Percentiles rank a stretch among this genome's conserved stretches.
Evolutionary conservation across 2,888 invertebrate species (phyloP).

Genomic region (Lepidonotus clava): DNA sequence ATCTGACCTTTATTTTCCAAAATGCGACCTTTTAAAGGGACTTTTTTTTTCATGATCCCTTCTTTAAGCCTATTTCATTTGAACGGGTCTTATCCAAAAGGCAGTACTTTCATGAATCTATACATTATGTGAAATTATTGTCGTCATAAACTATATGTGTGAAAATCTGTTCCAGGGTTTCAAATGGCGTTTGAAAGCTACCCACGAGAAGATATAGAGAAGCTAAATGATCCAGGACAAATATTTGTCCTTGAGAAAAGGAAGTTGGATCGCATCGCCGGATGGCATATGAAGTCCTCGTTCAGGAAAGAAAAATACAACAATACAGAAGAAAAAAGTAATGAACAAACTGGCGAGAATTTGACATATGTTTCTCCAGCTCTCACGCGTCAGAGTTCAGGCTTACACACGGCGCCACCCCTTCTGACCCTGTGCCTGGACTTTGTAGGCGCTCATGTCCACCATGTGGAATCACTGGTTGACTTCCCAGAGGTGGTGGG

Average conservation of each 20-base stretch:
- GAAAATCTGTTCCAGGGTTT: too few relatives aligned
- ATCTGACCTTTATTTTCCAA: too few relatives aligned
- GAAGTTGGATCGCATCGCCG: neutral
- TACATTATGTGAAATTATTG: too few relatives aligned
- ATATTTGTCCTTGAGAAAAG: constrained; percentile 13
- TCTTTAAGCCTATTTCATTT: too few relatives aligned
- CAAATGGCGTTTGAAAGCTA: neutral
- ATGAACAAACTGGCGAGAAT: too few relatives aligned
- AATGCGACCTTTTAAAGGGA: too few relatives aligned
- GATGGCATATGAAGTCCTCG: neutral
- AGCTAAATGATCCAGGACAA: constrained; percentile 12
- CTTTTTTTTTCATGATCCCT: too few relatives aligned
- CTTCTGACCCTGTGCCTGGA: constrained; percentile 7
- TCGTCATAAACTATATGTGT: too few relatives aligned
- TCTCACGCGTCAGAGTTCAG: neutral
- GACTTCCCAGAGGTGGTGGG: constrained; percentile 65
- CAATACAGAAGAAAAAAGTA: neutral
- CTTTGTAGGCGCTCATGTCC: constrained; percentile 60
- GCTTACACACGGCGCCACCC: neutral
- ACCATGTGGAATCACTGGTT: constrained; percentile 63
- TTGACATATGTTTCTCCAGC: neutral
- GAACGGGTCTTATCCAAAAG: too few relatives aligned
- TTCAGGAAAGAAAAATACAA: neutral
- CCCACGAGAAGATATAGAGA: neutral
- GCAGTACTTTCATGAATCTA: too few relatives aligned